Conservation (phyloP, 2,113 vertebrate genomes). For the Phalacrocorax carbo region DNA sequence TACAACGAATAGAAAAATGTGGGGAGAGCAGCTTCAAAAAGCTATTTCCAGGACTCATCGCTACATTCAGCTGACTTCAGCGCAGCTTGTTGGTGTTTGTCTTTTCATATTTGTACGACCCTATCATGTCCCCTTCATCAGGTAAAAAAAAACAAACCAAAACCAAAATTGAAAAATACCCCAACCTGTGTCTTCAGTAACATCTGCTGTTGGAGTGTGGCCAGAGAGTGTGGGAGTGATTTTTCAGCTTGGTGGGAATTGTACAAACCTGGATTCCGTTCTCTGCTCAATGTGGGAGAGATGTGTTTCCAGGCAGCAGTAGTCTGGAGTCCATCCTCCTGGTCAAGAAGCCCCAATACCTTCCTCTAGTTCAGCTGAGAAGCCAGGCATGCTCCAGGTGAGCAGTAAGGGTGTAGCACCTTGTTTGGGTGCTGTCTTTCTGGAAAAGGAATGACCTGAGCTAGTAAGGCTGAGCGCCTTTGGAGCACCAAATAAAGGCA, state of each 20-base stretch:
- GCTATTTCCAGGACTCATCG: slow-evolving; percentile 80
- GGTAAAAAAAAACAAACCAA: slow-evolving; percentile 47
- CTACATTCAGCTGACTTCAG: slow-evolving; percentile 81
- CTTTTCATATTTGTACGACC: slow-evolving; percentile 83
- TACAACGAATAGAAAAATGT: slow-evolving; percentile 82
- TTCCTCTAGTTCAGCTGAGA: not conserved
- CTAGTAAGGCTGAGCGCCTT: not conserved
- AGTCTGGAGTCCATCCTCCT: not conserved
- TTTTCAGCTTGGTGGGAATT: not conserved
- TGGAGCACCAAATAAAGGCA: not conserved
- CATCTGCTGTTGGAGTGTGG: not conserved
- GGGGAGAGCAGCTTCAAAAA: slow-evolving; percentile 83
- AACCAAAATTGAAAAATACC: not conserved
- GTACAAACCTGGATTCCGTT: not conserved
- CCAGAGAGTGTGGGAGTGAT: not conserved
- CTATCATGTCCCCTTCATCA: slow-evolving; percentile 79
- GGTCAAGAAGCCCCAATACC: not conserved
- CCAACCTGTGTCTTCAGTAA: not conserved
- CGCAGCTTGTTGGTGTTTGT: slow-evolving; percentile 83
- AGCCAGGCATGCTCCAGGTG: not conserved
- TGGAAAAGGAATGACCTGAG: not conserved
- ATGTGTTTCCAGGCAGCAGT: not conserved
- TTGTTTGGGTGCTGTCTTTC: not conserved
- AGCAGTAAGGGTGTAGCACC: not conserved
- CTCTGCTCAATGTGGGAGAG: not conserved